Conservation (phyloP, 2,113 vertebrate species). For the Raja brachyura region DNA sequence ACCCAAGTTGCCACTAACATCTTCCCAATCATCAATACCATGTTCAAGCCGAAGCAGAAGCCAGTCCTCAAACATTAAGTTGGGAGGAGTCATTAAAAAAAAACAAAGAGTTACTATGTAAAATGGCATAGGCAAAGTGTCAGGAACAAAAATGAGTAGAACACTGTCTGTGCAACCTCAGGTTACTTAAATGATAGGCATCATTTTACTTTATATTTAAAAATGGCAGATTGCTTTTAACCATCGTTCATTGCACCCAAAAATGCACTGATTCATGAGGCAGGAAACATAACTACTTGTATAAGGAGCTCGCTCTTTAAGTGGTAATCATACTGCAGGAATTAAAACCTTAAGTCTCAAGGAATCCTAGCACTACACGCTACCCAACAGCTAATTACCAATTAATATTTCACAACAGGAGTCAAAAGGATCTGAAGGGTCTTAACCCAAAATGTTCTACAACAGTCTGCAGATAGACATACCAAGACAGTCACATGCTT, state of each 20-base stretch:
- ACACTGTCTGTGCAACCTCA: background rate
- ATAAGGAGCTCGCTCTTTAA: background rate
- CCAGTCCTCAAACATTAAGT: background rate
- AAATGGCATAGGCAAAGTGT: background rate
- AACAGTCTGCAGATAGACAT: too few species aligned
- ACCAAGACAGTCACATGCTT: background rate
- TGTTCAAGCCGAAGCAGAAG: background rate
- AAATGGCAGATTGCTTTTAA: background rate
- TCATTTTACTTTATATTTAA: background rate
- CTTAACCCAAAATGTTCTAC: too few species aligned
- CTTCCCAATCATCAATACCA: background rate
- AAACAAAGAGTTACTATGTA: too few species aligned
- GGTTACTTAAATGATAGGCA: background rate
- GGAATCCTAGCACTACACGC: background rate
- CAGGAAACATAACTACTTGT: background rate
- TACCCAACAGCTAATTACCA: background rate
- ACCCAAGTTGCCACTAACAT: background rate
- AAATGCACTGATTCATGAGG: background rate
- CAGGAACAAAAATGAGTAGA: background rate
- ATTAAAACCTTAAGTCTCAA: background rate
- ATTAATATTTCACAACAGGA: constrained; percentile 7
- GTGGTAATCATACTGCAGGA: background rate
- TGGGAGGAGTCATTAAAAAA: background rate
- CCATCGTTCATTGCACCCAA: background rate
- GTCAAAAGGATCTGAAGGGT: background rate